Base-by-base conservation (phyloP, 2,888 invertebrate species). In the Ophion costatus region DNA sequence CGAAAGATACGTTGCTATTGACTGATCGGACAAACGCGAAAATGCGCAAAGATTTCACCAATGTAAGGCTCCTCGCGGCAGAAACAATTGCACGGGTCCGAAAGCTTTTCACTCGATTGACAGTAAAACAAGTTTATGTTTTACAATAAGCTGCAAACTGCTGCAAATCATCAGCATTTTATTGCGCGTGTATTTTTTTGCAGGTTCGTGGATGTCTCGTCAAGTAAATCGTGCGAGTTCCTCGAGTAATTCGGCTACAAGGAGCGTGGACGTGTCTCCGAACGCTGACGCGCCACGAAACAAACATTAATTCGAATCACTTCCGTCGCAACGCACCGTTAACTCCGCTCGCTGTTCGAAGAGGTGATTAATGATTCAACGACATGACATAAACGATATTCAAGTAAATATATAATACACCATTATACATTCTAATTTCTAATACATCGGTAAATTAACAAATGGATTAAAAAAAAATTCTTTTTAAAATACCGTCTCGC, bases 261-360 rank as follows among this genome's bases (percentile, higher is more conserved):
- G 6, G 3, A 67, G 14, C 22, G 17, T 9, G 9, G 57, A 66
- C n/a, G 29, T 45, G 64, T 75, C 45, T 45, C 14, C 45, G 5
- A 38, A 7, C 56, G 20, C 24, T 61, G 17, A 69, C 29, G 38
- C 51, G 38, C 56, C 59, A 70, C 51, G 51, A 24, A 74, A 74
- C 38, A 9, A 87, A 87, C 89, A 90, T 90, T 89, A 90, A 91
- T 90, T 88, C 90, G 73, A 88, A 91, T 91, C 86, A 88, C 88
- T 92, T 91, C 88, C 89, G 82, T 85, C 77, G 85, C 84, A 69
- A 83, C 87, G 88, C 87, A 84, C 85, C 87, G 86, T 69, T 89
- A 86, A 86, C 86, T 38, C 86, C 86, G 87, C 77, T 83, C 86
- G 45, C 82, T 74, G 80, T 63, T 61, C 67, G 63, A 79, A 75